Evolutionary conservation across 2,797 vertebrate species (phyloP).

Genomic region (Artibeus jamaicensis): DNA sequence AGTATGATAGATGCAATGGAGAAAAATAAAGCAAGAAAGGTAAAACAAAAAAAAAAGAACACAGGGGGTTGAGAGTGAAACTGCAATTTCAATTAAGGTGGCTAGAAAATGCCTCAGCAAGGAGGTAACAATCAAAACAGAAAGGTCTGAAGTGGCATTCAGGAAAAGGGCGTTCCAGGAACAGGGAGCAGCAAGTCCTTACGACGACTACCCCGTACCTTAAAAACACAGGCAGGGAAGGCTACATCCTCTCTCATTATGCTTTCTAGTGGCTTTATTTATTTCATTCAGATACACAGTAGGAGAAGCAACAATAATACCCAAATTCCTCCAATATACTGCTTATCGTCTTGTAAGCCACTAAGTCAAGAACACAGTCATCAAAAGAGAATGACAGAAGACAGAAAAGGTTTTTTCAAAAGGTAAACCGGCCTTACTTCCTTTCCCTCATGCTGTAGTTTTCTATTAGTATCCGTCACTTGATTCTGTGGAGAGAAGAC

Average conservation of each 20-base stretch:
- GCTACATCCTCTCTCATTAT: neutral
- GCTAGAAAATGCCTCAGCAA: neutral
- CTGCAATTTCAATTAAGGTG: neutral
- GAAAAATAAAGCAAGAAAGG: constrained; percentile 1
- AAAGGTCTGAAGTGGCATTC: neutral
- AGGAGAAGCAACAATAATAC: constrained; percentile 2
- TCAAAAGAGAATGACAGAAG: constrained; percentile 36
- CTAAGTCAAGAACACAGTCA: constrained; percentile 31
- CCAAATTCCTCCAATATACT: neutral
- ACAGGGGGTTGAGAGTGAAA: neutral
- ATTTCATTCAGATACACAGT: constrained; percentile 30
- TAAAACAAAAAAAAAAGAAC: neutral
- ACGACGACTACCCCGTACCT: neutral
- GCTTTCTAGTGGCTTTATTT: neutral
- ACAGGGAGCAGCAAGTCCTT: neutral
- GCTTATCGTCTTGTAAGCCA: neutral
- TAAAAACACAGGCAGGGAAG: neutral
- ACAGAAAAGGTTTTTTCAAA: constrained; percentile 23
- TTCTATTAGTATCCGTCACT: constrained; percentile 94
- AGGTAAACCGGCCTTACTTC: constrained; percentile 82
- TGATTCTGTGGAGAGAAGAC: constrained; percentile 87
- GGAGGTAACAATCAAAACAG: neutral
- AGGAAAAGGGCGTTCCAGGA: neutral
- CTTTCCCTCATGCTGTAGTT: constrained; percentile 92
- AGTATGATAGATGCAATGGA: neutral